Evolutionary conservation across 2,113 vertebrate species (phyloP), one percentile per base, ranked within the genome.

Genomic region (Dromiciops gliroides): DNA sequence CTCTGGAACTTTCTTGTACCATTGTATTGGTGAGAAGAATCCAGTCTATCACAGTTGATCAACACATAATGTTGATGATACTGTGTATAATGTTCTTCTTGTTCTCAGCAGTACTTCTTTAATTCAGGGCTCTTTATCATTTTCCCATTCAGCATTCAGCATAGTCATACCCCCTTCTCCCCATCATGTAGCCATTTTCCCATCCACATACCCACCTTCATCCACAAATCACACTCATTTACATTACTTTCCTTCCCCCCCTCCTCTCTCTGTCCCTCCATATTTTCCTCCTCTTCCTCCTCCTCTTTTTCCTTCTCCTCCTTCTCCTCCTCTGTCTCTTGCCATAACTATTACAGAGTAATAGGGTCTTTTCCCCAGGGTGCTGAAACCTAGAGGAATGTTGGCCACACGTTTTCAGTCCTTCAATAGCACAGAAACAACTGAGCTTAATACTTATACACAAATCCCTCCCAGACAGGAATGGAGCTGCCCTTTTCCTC

Each of bases 201-300:
- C 53, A 56, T 28, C 26, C 53, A 56, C 5, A 26, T 56, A 24
- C 8, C 26, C 9, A 56, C 53, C 53, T 67, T 67, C 31, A 37
- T 12, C 56, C 56, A 12, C 12, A 67, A 67, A 31, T 31, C 11
- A 31, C 51, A 52, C 28, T 83, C 12, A 0, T 37, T 19, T 1
- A 3, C 22, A 24, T n/a, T 75, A 0, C 16, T 11, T 25, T n/a
- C 7, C 31, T 60, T 14, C 9, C n/a, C 37, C 11, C 9, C 31
- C 48, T 26, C 3, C 48, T 92, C 56, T n/a, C 26, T 26, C 22
- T 60, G 51, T 12, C 56, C 31, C n/a, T n/a, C 52, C 16, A 53
- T 53, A 26, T n/a, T n/a, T 49, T 48, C 0, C 14, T 52, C n/a
- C 31, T n/a, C 51, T 1, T 22, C n/a, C 51, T 48, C 0, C 14